Percentiles rank a stretch among this genome's conserved stretches.
Evolutionary conservation across 2,888 invertebrate species (phyloP).

Genomic region (Pandemis heparana): DNA sequence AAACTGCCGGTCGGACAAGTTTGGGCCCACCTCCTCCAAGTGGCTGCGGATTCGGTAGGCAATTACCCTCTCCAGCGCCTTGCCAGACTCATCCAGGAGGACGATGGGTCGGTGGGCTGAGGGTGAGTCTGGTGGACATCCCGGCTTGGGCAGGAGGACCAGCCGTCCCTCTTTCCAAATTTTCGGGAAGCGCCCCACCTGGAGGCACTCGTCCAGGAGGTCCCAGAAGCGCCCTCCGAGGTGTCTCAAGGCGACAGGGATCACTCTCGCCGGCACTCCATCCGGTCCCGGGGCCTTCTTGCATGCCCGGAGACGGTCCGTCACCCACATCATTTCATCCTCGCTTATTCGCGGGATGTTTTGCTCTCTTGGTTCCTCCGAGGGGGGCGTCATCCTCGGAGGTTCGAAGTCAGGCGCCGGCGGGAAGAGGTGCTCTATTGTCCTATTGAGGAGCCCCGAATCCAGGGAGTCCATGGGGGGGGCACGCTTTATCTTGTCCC

Average conservation of each 20-base stretch:
- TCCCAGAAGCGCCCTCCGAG: neutral
- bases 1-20: neutral
- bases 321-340: neutral
- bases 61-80: neutral
- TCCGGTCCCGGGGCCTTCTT: neutral
- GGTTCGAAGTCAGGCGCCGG: neutral
- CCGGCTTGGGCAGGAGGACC: neutral
- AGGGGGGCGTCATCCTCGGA: too few species aligned
- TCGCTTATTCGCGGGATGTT: neutral
- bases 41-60: neutral
- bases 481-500: neutral
- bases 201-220: neutral
- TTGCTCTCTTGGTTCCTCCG: neutral
- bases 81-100: neutral
- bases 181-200: neutral
- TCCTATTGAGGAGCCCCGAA: neutral
- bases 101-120: slow-evolving; percentile 5
- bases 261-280: neutral
- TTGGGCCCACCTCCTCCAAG: neutral
- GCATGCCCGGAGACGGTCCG: neutral
- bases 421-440: neutral
- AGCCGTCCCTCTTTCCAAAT: neutral
- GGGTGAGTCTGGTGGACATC: neutral
- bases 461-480: neutral
- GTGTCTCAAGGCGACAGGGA: neutral